Conservation (phyloP, 2,113 vertebrate species). For the Sapayoa aenigma region DNA sequence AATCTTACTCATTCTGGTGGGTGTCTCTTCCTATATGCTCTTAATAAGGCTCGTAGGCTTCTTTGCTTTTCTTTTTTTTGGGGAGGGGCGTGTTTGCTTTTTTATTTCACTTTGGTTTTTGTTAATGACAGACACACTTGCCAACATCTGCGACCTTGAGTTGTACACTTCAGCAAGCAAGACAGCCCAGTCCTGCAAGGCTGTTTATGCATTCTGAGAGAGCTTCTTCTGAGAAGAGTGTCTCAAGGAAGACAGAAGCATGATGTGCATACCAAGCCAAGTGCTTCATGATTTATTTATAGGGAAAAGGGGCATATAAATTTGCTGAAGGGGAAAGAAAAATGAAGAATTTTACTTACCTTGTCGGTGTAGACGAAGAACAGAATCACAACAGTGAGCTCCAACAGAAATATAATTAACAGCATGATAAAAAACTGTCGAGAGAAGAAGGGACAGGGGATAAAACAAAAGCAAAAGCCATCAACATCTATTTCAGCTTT, state of each 20-base stretch:
- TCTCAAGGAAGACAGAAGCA: slow-evolving; percentile 51
- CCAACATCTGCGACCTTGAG: slow-evolving; percentile 54
- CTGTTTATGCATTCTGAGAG: slow-evolving; percentile 55
- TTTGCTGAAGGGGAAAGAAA: slow-evolving; percentile 57
- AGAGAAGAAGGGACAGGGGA: slow-evolving; percentile 44
- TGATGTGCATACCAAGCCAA: slow-evolving; percentile 55
- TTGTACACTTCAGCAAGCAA: not conserved
- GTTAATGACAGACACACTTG: slow-evolving; percentile 2
- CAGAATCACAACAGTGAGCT: slow-evolving; percentile 88
- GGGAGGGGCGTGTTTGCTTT: not conserved
- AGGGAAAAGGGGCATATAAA: slow-evolving; percentile 48
- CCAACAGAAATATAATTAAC: slow-evolving; percentile 92
- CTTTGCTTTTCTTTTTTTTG: not conserved
- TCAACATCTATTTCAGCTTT: slow-evolving; percentile 47
- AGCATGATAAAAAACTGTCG: slow-evolving; percentile 94
- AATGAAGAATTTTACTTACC: slow-evolving; percentile 76
- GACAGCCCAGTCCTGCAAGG: not conserved
- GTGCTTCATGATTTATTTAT: slow-evolving; percentile 65
- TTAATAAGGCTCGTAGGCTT: not conserved
- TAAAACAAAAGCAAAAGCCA: slow-evolving; percentile 42
- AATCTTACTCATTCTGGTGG: not conserved
- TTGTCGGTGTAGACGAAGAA: slow-evolving; percentile 94
- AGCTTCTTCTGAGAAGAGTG: slow-evolving; percentile 34
- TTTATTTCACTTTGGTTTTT: not conserved
- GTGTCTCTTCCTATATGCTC: not conserved